These are phyloP conservation scores for Eristalis pertinax DNA, from an alignment of 2,888 invertebrate genomes.

Conservation along the genomic window DNA sequence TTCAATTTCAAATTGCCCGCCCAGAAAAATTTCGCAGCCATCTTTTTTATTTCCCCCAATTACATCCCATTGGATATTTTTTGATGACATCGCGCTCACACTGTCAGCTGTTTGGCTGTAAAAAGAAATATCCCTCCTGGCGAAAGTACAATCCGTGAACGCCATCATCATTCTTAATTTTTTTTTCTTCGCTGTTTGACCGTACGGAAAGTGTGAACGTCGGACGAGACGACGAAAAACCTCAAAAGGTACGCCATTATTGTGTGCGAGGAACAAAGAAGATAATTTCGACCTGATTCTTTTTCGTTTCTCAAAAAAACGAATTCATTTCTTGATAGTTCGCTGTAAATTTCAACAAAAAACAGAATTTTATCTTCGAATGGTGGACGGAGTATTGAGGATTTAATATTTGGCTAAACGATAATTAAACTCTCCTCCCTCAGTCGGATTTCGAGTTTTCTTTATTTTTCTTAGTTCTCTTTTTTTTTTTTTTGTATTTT, in stretches of 20 bases:
- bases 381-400: slow-evolving; percentile 38
- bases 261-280: slow-evolving; percentile 70
- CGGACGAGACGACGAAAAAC: slow-evolving; percentile 68
- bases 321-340: slow-evolving; percentile 19
- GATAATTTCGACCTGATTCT: slow-evolving; percentile 22
- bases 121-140: slow-evolving; percentile 52
- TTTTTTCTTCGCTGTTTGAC: slow-evolving; percentile 69
- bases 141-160: slow-evolving; percentile 68
- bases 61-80: slow-evolving; percentile 27
- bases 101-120: slow-evolving; percentile 60
- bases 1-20: slow-evolving; percentile 47
- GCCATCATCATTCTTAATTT: slow-evolving; percentile 69
- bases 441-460: slow-evolving; percentile 60
- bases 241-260: slow-evolving; percentile 71
- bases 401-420: slow-evolving; percentile 25
- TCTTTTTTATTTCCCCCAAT: slow-evolving; percentile 37
- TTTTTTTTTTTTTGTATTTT: slow-evolving; percentile 56
- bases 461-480: slow-evolving; percentile 29
- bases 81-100: slow-evolving; percentile 56
- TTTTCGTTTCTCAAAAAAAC: slow-evolving; percentile 8
- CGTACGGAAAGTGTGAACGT: slow-evolving; percentile 70
- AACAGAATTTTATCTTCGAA: slow-evolving; percentile 19
- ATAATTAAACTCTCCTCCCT: neutral
- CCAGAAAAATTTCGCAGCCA: slow-evolving; percentile 37
- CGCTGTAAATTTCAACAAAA: slow-evolving; percentile 17